These are phyloP conservation scores for Thalpophila matura DNA, from an alignment of 2,888 invertebrate species.

Conservation along the genomic window DNA sequence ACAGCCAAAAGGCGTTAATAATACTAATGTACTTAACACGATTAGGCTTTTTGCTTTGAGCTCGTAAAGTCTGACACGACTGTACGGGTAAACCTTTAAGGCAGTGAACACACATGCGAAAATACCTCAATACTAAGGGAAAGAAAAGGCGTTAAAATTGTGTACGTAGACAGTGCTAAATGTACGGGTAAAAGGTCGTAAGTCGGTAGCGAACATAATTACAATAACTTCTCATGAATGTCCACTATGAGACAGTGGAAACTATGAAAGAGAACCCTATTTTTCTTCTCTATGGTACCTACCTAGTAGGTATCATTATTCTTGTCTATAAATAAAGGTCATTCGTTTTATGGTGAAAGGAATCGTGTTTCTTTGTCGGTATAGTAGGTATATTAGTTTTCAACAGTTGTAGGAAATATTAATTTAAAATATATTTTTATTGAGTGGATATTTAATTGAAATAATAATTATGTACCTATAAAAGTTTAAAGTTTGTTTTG, in stretches of 20 bases:
- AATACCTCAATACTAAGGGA: constrained; percentile 1
- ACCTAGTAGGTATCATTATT: constrained; percentile 33
- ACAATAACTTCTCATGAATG: constrained; percentile 67
- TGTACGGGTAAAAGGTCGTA: constrained; percentile 23
- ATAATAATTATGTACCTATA: too few species aligned
- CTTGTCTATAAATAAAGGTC: constrained; percentile 44
- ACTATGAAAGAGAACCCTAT: constrained; percentile 60
- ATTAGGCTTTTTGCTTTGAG: constrained; percentile 48
- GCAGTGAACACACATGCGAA: constrained; percentile 2
- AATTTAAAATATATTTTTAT: too few species aligned
- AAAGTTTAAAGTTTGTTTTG: too few species aligned
- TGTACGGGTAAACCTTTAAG: constrained; percentile 3
- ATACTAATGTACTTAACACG: constrained; percentile 42
- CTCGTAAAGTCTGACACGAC: constrained; percentile 14
- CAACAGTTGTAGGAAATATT: too few species aligned
- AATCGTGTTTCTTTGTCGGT: background rate
- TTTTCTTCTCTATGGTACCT: constrained; percentile 55
- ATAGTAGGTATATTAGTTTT: too few species aligned
- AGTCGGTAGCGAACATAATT: constrained; percentile 53
- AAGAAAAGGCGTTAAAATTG: background rate
- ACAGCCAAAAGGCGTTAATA: constrained; percentile 24
- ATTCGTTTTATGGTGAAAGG: background rate
- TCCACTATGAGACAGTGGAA: constrained; percentile 56
- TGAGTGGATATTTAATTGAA: too few species aligned
- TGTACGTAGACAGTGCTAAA: background rate